Conservation (phyloP, 1,140 invertebrate species). For the Drosophila pseudoananassae region DNA sequence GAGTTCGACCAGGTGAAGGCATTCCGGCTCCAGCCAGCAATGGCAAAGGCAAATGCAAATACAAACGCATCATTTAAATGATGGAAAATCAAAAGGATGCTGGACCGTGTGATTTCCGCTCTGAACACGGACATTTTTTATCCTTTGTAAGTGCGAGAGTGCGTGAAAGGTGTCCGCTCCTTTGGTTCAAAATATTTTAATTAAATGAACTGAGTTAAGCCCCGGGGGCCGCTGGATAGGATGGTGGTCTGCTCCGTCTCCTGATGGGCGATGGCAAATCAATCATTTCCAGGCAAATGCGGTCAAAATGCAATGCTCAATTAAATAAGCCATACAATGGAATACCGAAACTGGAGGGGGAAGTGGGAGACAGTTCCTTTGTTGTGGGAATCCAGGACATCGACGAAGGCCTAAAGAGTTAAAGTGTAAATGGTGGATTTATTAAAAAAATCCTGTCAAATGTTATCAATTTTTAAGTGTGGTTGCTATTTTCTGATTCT, state of each 20-base stretch:
- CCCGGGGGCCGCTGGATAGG: conserved; percentile 17
- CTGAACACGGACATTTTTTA: conserved; percentile 61
- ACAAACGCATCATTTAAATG: conserved; percentile 63
- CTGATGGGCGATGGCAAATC: conserved; percentile 24
- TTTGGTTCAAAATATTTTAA: conserved; percentile 48
- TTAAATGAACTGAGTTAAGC: conserved; percentile 50
- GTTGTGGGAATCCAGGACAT: conserved; percentile 16
- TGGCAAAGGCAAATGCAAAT: conserved; percentile 21
- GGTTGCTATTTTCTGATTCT: conserved; percentile 5
- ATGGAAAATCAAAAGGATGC: conserved; percentile 61
- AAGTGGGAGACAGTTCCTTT: conserved; percentile 23
- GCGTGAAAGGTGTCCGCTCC: conserved; percentile 44
- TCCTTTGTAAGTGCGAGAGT: conserved; percentile 52
- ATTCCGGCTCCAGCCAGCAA: conserved; percentile 8
- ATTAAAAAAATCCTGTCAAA: background rate
- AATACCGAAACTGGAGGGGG: conserved; percentile 12
- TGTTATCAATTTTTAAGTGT: conserved; percentile 8
- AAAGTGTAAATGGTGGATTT: conserved; percentile 6
- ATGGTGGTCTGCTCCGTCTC: background rate
- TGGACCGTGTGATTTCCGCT: conserved; percentile 69
- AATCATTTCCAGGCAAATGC: conserved; percentile 48
- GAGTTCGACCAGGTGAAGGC: conserved; percentile 21
- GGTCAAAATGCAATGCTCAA: conserved; percentile 50
- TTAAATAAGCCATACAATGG: conserved; percentile 44
- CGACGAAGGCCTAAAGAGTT: conserved; percentile 5